Conservation (phyloP, 2,888 invertebrate species). For the Agapostemon virescens region DNA sequence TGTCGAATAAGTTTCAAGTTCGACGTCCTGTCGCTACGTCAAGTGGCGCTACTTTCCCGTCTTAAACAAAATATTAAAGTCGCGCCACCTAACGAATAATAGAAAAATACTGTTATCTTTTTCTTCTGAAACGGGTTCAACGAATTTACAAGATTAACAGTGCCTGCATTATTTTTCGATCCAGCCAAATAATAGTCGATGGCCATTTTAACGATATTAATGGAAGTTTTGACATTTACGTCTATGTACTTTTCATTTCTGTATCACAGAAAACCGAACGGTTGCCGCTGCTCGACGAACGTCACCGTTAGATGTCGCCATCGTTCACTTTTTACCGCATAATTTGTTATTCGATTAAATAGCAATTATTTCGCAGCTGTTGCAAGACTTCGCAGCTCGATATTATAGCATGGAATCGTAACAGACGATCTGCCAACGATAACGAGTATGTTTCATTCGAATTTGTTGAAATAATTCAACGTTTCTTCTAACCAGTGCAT, state of each 20-base stretch:
- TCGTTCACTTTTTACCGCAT: neutral
- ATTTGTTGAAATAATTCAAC: neutral
- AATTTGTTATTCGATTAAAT: slow-evolving; percentile 1
- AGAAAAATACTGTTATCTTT: neutral
- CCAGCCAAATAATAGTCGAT: neutral
- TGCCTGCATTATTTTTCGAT: neutral
- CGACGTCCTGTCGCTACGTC: no score
- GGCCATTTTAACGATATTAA: neutral
- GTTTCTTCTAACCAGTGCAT: neutral
- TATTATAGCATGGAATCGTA: neutral
- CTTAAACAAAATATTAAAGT: no score
- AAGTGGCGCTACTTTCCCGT: no score
- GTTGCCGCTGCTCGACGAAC: neutral
- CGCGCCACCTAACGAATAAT: no score
- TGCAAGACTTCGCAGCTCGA: neutral
- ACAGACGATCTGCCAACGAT: neutral
- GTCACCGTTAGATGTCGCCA: neutral
- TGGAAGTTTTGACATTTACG: neutral
- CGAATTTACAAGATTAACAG: neutral
- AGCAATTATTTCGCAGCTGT: neutral
- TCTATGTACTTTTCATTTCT: neutral
- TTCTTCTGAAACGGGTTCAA: neutral
- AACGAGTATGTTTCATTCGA: neutral
- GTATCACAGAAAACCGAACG: neutral
- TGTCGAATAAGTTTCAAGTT: no score